These are phyloP conservation scores for Panagrolaimus sp. DNA, from an alignment of 1,140 invertebrate genomes.

Conservation along the genomic window DNA sequence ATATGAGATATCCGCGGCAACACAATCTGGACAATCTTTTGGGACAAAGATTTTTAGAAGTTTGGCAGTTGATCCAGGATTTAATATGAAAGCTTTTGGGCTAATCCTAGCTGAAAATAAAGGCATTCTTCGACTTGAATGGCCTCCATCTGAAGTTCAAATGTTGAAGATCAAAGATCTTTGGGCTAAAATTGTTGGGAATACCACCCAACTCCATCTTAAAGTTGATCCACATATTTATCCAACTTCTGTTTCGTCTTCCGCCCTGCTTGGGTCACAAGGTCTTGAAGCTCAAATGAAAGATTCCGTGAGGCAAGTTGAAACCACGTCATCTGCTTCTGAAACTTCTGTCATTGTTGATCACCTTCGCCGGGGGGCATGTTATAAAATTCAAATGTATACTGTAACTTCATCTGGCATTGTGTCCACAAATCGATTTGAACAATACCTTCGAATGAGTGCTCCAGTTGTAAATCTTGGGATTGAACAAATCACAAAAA, in stretches of 20 bases:
- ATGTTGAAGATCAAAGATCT: constrained; percentile 47
- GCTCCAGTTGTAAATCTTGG: constrained; percentile 46
- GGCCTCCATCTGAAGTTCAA: constrained; percentile 45
- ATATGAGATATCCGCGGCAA: constrained; percentile 52
- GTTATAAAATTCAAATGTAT: constrained; percentile 53
- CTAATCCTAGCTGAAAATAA: constrained; percentile 31
- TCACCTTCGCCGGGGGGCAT: constrained; percentile 43
- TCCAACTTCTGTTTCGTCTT: neutral
- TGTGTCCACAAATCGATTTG: constrained; percentile 49
- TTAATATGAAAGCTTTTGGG: constrained; percentile 54
- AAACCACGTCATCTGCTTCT: constrained; percentile 37
- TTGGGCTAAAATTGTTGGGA: constrained; percentile 52
- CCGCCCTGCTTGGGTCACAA: neutral
- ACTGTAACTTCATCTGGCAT: constrained; percentile 57
- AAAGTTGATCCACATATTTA: constrained; percentile 33
- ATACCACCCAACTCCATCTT: constrained; percentile 51
- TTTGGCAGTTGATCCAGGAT: constrained; percentile 51
- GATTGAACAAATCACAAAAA: constrained; percentile 41
- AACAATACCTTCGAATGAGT: constrained; percentile 45
- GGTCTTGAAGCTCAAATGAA: neutral
- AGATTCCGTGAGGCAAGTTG: constrained; percentile 34
- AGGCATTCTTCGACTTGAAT: constrained; percentile 17
- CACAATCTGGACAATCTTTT: constrained; percentile 32
- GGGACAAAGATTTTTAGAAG: constrained; percentile 49
- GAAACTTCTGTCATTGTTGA: constrained; percentile 38